These are phyloP conservation scores for Brachionus manjavacas DNA, from an alignment of 1,140 invertebrate genomes.

Conservation along the genomic window DNA sequence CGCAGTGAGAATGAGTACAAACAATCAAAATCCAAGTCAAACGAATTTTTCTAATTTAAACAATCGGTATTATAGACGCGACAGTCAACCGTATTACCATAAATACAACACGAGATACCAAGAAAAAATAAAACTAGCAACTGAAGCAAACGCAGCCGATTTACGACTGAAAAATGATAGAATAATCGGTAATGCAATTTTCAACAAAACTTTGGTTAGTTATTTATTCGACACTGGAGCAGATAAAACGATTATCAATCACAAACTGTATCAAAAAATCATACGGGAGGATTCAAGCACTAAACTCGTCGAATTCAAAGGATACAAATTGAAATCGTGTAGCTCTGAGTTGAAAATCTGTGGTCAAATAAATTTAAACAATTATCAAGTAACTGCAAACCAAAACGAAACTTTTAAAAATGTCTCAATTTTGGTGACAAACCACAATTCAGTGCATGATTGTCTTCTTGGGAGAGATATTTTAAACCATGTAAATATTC, in stretches of 20 bases:
- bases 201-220: not conserved
- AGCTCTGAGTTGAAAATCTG: constrained; percentile 12
- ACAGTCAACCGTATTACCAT: constrained; percentile 8
- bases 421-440: constrained; percentile 8
- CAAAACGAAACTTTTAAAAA: constrained; percentile 7
- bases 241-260: constrained; percentile 13
- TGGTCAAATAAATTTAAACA: constrained; percentile 27
- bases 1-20: too few species aligned
- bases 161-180: not conserved
- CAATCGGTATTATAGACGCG: too few species aligned
- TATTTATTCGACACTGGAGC: constrained; percentile 7
- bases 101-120: not conserved
- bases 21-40: too few species aligned
- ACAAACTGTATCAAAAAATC: constrained; percentile 14
- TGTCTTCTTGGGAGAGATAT: not conserved
- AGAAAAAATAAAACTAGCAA: not conserved
- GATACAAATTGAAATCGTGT: not conserved
- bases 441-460: not conserved
- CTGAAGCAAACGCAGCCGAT: not conserved
- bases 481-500: not conserved
- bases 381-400: not conserved
- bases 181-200: constrained; percentile 7
- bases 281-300: not conserved
- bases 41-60: too few species aligned
- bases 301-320: constrained; percentile 2